Evolutionary conservation across 2,888 invertebrate species (phyloP).

Genomic region (Polymixis lichenea): DNA sequence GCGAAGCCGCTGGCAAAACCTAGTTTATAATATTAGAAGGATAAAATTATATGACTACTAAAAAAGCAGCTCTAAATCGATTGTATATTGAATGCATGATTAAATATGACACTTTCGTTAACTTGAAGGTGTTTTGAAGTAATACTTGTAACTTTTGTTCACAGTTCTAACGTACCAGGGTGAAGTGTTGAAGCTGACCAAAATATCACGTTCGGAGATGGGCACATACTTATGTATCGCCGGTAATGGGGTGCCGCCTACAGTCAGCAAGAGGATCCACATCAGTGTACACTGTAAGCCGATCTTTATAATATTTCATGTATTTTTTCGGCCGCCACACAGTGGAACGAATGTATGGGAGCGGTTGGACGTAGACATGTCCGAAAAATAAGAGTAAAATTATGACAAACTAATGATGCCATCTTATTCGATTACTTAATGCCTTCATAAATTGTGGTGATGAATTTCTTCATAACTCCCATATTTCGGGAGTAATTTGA

Average conservation of each 20-base stretch:
- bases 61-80: background rate
- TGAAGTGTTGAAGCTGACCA: slow-evolving; percentile 94
- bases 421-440: too few relatives aligned
- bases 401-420: too few relatives aligned
- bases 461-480: too few relatives aligned
- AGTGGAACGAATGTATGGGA: too few relatives aligned
- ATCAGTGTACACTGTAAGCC: slow-evolving; percentile 97
- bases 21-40: too few relatives aligned
- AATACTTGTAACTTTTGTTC: slow-evolving; percentile 71
- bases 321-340: slow-evolving; percentile 40
- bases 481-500: too few relatives aligned
- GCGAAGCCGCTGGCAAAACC: too few relatives aligned
- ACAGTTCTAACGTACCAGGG: slow-evolving; percentile 94
- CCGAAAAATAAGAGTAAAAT: too few relatives aligned
- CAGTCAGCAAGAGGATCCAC: slow-evolving; percentile 97
- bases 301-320: slow-evolving; percentile 58
- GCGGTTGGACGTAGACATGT: too few relatives aligned
- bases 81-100: background rate
- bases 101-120: background rate
- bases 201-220: slow-evolving; percentile 97
- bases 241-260: slow-evolving; percentile 96
- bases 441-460: too few relatives aligned
- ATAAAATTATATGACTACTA: background rate
- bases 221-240: slow-evolving; percentile 98
- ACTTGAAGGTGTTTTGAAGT: slow-evolving; percentile 7